Conservation (phyloP, 2,888 invertebrate species). For the Drosophila birchii region DNA sequence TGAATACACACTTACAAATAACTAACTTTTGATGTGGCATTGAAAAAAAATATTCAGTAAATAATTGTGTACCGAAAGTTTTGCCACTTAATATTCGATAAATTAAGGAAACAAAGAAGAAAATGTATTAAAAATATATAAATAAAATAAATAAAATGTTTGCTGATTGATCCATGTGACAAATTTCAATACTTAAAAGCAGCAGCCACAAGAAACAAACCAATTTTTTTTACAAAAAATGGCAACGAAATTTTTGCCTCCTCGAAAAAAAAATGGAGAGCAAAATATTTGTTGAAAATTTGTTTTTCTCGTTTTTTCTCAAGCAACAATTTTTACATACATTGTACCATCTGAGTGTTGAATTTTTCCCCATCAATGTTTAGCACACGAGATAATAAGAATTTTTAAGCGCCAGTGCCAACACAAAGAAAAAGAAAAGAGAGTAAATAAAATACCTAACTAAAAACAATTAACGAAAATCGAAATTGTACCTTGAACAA, state of each 20-base stretch:
- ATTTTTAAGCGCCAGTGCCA: slow-evolving; percentile 34
- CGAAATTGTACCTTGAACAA: slow-evolving; percentile 60
- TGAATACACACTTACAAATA: slow-evolving; percentile 17
- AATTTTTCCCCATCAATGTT: slow-evolving; percentile 68
- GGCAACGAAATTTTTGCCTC: slow-evolving; percentile 23
- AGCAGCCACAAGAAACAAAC: slow-evolving; percentile 22
- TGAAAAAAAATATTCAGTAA: slow-evolving; percentile 7
- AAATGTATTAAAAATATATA: slow-evolving; percentile 23
- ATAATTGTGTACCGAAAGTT: slow-evolving; percentile 57
- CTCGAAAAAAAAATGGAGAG: neutral
- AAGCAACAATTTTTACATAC: slow-evolving; percentile 55
- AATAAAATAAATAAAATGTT: slow-evolving; percentile 38
- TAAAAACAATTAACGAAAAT: slow-evolving; percentile 11
- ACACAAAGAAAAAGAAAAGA: slow-evolving; percentile 14
- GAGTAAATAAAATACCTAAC: neutral
- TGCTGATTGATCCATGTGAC: slow-evolving; percentile 49
- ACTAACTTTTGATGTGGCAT: slow-evolving; percentile 19
- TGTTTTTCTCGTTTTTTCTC: slow-evolving; percentile 43
- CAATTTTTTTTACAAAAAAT: slow-evolving; percentile 35
- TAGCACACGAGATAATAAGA: slow-evolving; percentile 49
- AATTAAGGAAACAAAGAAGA: slow-evolving; percentile 34
- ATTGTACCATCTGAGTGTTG: slow-evolving; percentile 71
- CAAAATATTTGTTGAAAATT: slow-evolving; percentile 7
- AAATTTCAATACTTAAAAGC: slow-evolving; percentile 38
- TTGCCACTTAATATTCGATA: slow-evolving; percentile 50